phyloP scores from a whole-genome alignment of 2,113 vertebrate genomes.

The Tachysurus vachellii region DNA sequence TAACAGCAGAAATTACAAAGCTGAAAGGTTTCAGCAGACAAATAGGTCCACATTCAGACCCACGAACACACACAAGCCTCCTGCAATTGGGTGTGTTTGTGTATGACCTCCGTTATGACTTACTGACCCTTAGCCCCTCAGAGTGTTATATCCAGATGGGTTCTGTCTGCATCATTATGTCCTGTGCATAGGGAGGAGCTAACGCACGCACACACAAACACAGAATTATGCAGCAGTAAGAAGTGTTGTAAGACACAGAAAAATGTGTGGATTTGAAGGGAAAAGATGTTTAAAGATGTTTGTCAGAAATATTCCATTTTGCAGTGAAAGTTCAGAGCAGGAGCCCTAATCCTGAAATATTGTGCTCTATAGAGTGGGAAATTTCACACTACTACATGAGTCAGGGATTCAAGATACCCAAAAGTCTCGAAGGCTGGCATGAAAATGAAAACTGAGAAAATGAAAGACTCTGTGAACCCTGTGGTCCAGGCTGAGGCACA shows the following conservation, averaged over 20 bases:
- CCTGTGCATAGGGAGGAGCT: slow-evolving; percentile 73
- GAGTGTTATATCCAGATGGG: slow-evolving; percentile 79
- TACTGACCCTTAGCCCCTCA: slow-evolving; percentile 52
- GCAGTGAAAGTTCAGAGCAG: neutral
- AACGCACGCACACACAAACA: slow-evolving; percentile 59
- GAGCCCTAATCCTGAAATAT: neutral
- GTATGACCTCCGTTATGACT: slow-evolving; percentile 62
- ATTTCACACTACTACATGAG: neutral
- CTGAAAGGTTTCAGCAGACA: neutral
- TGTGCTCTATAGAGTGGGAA: neutral
- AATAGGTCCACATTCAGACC: neutral
- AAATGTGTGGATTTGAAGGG: neutral
- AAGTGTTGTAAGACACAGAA: slow-evolving; percentile 58
- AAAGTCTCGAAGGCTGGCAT: neutral
- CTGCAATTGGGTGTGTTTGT: neutral
- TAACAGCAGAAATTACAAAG: neutral
- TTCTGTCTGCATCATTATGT: slow-evolving; percentile 80
- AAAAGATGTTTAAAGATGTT: neutral
- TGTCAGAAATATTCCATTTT: neutral
- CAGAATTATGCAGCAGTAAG: slow-evolving; percentile 74
- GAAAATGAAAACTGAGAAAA: neutral
- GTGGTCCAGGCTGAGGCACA: neutral
- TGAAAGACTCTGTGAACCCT: neutral
- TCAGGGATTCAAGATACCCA: neutral
- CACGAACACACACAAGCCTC: slow-evolving; percentile 8